Evolutionary conservation across 2,888 invertebrate species (phyloP).

Genomic region (Diachrysia chrysitis): DNA sequence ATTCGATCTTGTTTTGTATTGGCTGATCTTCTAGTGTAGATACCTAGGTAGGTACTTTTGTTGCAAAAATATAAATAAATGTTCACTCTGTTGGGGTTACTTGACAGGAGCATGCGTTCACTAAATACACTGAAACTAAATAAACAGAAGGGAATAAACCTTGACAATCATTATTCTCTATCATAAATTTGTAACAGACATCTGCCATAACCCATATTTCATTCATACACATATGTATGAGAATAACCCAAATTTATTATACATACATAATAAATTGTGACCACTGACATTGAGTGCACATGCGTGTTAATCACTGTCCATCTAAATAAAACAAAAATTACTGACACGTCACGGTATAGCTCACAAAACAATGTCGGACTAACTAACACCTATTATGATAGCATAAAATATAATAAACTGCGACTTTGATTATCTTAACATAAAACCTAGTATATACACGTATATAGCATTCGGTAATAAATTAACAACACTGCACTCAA

Average conservation of each 20-base stretch:
- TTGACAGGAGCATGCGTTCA: too few species aligned
- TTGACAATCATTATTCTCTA: constrained; percentile 30
- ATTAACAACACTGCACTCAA: too few species aligned
- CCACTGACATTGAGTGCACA: constrained; percentile 61
- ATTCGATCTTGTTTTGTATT: background rate
- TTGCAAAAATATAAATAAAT: background rate
- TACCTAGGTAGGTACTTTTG: too few species aligned
- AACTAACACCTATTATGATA: constrained; percentile 16
- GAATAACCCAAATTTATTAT: constrained; percentile 35
- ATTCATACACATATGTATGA: constrained; percentile 25
- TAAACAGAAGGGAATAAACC: constrained; percentile 16
- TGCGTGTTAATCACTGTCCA: constrained; percentile 69
- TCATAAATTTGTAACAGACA: constrained; percentile 35
- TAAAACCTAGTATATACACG: too few species aligned
- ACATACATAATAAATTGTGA: constrained; percentile 39
- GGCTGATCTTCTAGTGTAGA: background rate
- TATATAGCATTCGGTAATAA: too few species aligned
- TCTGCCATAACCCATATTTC: constrained; percentile 25
- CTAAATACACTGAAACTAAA: too few species aligned
- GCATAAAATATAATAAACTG: background rate
- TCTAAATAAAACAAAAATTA: constrained; percentile 73
- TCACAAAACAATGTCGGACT: constrained; percentile 44
- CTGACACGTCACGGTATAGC: constrained; percentile 57
- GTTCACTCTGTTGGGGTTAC: background rate
- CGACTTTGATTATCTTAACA: background rate